These are phyloP conservation scores for Metellina segmentata DNA, from an alignment of 2,888 invertebrate genomes.

Conservation along the genomic window DNA sequence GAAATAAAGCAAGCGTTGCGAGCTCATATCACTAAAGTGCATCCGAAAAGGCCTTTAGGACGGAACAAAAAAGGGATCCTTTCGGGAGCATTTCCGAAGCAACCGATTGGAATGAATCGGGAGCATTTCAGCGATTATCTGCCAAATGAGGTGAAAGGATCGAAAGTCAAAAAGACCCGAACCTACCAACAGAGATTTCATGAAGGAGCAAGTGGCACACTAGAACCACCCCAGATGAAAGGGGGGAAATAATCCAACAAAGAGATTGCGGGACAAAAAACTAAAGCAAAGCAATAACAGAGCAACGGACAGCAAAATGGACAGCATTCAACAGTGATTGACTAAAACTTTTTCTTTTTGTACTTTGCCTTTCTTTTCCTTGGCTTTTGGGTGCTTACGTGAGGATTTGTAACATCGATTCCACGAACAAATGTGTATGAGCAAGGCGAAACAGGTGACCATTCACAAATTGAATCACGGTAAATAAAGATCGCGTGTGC, in stretches of 20 bases:
- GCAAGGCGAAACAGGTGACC: slow-evolving; percentile 19
- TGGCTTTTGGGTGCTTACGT: slow-evolving; percentile 49
- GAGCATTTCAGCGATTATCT: slow-evolving; percentile 36
- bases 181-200: neutral
- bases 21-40: too few relatives aligned
- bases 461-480: slow-evolving; percentile 47
- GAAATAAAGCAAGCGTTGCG: too few relatives aligned
- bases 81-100: too few relatives aligned
- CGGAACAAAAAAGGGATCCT: too few relatives aligned
- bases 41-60: too few relatives aligned
- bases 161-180: slow-evolving; percentile 8
- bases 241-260: neutral
- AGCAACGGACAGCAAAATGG: slow-evolving; percentile 44
- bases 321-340: slow-evolving; percentile 64
- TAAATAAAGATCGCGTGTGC: slow-evolving; percentile 38
- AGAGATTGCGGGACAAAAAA: slow-evolving; percentile 20
- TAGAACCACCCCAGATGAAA: slow-evolving; percentile 18
- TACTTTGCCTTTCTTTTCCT: neutral
- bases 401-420: slow-evolving; percentile 64
- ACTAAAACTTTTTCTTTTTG: slow-evolving; percentile 46
- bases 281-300: slow-evolving; percentile 23
- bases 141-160: slow-evolving; percentile 27
- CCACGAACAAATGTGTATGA: slow-evolving; percentile 40
- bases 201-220: slow-evolving; percentile 15
- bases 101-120: neutral